Evolutionary conservation across 2,113 vertebrate genomes (phyloP).

Genomic region (Pachyramphus minor): DNA sequence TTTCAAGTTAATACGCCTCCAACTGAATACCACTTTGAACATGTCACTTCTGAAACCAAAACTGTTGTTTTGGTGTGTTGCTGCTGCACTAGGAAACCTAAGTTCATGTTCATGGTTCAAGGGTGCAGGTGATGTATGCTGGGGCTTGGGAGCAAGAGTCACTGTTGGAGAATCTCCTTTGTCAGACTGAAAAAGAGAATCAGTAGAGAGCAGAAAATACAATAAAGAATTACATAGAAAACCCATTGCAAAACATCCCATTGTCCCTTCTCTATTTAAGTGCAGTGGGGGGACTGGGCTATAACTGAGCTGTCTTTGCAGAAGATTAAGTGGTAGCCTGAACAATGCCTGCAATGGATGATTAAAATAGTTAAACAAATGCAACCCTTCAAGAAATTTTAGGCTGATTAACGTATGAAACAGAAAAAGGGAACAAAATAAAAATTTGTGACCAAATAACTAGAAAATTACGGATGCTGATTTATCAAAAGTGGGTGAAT

Average conservation of each 20-base stretch:
- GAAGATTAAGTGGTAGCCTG: neutral
- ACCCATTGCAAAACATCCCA: neutral
- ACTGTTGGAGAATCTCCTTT: neutral
- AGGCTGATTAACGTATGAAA: neutral
- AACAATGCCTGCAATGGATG: neutral
- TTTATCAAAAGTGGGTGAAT: neutral
- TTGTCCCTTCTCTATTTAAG: neutral
- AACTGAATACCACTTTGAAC: neutral
- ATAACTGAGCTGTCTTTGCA: neutral
- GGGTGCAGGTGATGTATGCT: neutral
- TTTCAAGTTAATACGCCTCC: neutral
- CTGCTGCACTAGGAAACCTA: neutral
- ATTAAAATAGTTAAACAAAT: neutral
- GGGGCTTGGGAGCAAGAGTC: fast-evolving
- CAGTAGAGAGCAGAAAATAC: neutral
- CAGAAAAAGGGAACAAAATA: neutral
- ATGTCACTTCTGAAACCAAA: neutral
- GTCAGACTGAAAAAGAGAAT: neutral
- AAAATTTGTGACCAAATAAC: neutral
- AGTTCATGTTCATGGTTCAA: fast-evolving
- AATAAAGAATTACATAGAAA: neutral
- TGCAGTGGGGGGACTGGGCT: neutral
- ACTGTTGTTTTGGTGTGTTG: neutral
- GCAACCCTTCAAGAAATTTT: neutral
- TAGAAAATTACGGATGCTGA: neutral